Percentiles rank a stretch among this genome's conserved stretches.
These are phyloP conservation scores for Prolemur simus DNA, from an alignment of 2,113 vertebrate species.

Conservation along the genomic window DNA sequence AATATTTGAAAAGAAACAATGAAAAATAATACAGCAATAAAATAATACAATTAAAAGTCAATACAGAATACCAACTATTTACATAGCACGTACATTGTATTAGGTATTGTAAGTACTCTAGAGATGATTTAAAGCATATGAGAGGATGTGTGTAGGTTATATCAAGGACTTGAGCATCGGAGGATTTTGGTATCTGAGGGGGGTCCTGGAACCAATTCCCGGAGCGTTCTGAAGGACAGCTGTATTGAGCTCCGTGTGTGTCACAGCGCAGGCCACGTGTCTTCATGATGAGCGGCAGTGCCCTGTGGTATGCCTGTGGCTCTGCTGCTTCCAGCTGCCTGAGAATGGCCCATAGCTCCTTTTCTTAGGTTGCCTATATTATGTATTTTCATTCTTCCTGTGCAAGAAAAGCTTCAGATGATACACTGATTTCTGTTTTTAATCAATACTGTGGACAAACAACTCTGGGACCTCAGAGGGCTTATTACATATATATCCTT, in stretches of 20 bases:
- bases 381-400: neutral
- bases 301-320: neutral
- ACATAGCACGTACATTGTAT: neutral
- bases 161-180: neutral
- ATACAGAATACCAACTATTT: neutral
- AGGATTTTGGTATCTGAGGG: neutral
- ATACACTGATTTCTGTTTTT: neutral
- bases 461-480: neutral
- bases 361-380: neutral
- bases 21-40: neutral
- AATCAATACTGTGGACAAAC: accelerated
- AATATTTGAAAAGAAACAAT: neutral
- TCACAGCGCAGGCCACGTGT: neutral
- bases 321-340: neutral
- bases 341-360: neutral
- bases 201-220: neutral
- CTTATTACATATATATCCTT: neutral
- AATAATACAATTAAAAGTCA: neutral
- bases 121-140: neutral
- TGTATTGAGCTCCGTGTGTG: neutral
- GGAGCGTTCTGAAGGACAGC: neutral
- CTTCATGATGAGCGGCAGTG: neutral
- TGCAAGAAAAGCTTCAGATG: neutral
- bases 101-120: neutral
- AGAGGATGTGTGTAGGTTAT: neutral